These are phyloP conservation scores for Meriones unguiculatus DNA, from an alignment of 2,113 vertebrate genomes.

Conservation along the genomic window DNA sequence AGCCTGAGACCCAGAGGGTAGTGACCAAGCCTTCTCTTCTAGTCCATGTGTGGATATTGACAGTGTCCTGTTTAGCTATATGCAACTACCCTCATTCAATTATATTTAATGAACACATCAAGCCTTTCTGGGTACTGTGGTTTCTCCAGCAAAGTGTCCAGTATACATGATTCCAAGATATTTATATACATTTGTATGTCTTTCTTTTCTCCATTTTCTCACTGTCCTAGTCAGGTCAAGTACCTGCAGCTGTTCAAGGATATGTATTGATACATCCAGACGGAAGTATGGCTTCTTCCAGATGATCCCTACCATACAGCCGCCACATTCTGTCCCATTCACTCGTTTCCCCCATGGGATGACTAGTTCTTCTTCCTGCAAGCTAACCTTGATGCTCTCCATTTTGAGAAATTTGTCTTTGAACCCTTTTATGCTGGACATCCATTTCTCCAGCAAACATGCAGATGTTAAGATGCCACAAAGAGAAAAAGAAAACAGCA, in stretches of 20 bases:
- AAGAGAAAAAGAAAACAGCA: not conserved
- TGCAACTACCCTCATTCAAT: not conserved
- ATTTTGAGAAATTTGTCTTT: conserved; percentile 2
- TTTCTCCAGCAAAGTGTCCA: not conserved
- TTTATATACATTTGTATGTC: not conserved
- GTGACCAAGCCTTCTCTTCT: not conserved
- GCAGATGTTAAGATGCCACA: not conserved
- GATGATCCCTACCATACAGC: not conserved
- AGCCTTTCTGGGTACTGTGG: not conserved
- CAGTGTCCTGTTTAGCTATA: not conserved
- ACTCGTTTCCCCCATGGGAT: not conserved
- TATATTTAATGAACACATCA: not conserved
- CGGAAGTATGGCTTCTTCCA: not conserved
- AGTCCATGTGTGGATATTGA: not conserved
- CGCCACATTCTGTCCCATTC: not conserved
- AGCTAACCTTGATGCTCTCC: not conserved
- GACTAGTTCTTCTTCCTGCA: not conserved
- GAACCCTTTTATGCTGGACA: not conserved
- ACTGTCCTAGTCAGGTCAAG: not conserved
- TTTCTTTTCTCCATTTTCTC: not conserved
- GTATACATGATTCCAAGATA: not conserved
- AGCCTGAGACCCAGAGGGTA: not conserved
- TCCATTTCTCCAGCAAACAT: not conserved
- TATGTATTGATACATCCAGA: not conserved
- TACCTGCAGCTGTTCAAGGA: not conserved